phyloP scores from a whole-genome alignment of 2,797 vertebrate genomes.

The Acanthopagrus latus region DNA sequence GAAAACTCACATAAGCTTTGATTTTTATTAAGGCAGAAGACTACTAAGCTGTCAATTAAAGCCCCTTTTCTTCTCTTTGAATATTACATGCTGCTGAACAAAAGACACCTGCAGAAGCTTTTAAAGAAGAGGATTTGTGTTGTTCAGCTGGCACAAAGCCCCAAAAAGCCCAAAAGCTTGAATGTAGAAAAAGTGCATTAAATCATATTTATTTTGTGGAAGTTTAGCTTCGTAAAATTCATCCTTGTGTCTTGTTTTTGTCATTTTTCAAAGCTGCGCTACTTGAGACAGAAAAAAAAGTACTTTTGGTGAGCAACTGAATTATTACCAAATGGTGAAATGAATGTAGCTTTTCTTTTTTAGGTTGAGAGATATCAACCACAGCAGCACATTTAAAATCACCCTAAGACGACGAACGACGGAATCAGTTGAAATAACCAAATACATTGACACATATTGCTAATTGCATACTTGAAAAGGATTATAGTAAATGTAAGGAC shows the following conservation, averaged over 20 bases:
- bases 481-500: background rate
- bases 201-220: background rate
- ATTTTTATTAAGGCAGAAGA: conserved; percentile 29
- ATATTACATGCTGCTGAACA: conserved; percentile 46
- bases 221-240: conserved; percentile 10
- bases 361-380: background rate
- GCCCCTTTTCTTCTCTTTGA: conserved; percentile 22
- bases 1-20: conserved; percentile 39
- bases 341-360: conserved; percentile 7
- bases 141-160: conserved; percentile 27
- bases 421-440: background rate
- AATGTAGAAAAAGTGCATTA: conserved; percentile 22
- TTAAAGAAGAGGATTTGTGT: conserved; percentile 43
- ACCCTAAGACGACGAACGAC: background rate
- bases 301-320: conserved; percentile 7
- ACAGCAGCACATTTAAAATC: background rate
- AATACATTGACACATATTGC: background rate
- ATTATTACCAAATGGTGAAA: conserved; percentile 7
- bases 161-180: conserved; percentile 6
- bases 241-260: background rate
- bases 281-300: background rate
- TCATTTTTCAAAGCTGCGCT: background rate
- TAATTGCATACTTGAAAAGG: background rate
- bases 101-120: conserved; percentile 45
- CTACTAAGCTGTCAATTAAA: conserved; percentile 49